Base-by-base conservation (phyloP, 2,113 vertebrate genomes). In the Pelecanoides urinatrix region DNA sequence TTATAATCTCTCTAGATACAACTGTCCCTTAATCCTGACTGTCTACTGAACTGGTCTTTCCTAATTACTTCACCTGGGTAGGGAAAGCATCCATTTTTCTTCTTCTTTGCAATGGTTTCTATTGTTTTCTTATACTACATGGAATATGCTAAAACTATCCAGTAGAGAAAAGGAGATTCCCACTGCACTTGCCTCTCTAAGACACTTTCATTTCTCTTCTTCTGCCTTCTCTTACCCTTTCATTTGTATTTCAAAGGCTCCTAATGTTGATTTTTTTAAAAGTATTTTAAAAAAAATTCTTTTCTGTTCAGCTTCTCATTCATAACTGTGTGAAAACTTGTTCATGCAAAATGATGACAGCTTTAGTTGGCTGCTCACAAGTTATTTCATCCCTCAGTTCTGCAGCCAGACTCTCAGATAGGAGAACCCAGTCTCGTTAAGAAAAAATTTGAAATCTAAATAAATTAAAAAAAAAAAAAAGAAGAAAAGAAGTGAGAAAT, bases 31-130 rank as follows among this genome's bases (percentile, higher is more conserved):
- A 23, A 90, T 87, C 34, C 67, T 82, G 49, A 38, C 36, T 76
- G 73, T 88, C 76, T 75, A 44, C 44, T 81, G 62, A 76, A 96
- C 74, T 56, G 75, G 56, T 82, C 66, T 95, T 88, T 32, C 63
- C 21, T 94, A 96, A 94, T 84, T 97, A 79, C 85, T 92, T 97
- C 68, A 93, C 80, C 74, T 89, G 65, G 34, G n/a, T 86, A 90
- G 81, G 84, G 77, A 95, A 95, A 79, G 2, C 13, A 72, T 40
- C 27, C 5, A 59, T 79, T 97, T 84, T 96, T 92, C 16, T 68
- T 84, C 42, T 79, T 84, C 42, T 79, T 88, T 88, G 32, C 44
- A 80, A 72, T 50, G 58, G 16, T 50, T 91, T 95, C 15, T 40
- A 16, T 86, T 94, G 55, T 86, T 97, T 95, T 91, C 62, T 55